Percentiles rank a stretch among this genome's conserved stretches.
Evolutionary conservation across 2,113 vertebrate species (phyloP).

Genomic region (Leucoraja erinaceus): DNA sequence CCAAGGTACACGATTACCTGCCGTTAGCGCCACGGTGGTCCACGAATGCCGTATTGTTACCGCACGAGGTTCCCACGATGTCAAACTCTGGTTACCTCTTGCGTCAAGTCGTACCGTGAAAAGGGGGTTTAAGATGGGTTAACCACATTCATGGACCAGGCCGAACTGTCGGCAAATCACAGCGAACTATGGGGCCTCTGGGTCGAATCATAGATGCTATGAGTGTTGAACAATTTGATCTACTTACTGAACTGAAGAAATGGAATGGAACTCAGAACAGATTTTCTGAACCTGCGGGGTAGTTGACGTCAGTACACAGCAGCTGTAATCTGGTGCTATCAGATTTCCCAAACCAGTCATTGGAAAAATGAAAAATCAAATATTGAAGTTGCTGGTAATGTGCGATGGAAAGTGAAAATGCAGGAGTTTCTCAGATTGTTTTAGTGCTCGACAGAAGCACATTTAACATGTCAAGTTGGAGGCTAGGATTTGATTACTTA

Average conservation of each 20-base stretch:
- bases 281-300: background rate
- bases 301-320: background rate
- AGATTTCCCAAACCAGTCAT: background rate
- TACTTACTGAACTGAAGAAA: background rate
- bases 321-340: background rate
- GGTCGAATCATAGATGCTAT: background rate
- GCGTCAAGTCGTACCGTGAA: no score
- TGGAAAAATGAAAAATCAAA: background rate
- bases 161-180: no score
- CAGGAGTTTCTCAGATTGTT: background rate
- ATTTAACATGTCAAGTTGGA: background rate
- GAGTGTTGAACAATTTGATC: background rate
- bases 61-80: no score
- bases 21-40: no score
- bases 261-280: background rate
- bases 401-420: background rate
- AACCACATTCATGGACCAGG: no score
- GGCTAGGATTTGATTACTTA: background rate
- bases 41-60: no score
- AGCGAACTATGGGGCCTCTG: background rate
- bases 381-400: background rate
- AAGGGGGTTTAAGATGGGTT: no score
- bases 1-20: no score
- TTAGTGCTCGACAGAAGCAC: background rate
- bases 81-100: no score